Evolutionary conservation across 2,113 vertebrate genomes (phyloP).

Genomic region (Chroicocephalus ridibundus): DNA sequence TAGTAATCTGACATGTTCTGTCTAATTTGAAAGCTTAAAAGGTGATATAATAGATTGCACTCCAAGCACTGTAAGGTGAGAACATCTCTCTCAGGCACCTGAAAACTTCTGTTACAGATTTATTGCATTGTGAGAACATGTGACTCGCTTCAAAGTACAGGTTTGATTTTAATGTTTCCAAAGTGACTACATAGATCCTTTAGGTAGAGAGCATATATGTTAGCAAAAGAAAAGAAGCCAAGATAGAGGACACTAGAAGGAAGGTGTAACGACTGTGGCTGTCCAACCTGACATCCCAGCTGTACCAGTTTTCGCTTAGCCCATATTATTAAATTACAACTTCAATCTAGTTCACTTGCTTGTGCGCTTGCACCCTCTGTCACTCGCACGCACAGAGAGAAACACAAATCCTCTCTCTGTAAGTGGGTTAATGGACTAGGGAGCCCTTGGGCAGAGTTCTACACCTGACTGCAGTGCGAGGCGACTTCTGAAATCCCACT

Average conservation of each 20-base stretch:
- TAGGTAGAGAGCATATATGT: neutral
- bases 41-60: neutral
- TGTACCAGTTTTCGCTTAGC: neutral
- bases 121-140: neutral
- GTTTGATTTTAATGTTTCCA: neutral
- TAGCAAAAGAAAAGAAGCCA: neutral
- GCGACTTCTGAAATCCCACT: neutral
- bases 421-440: neutral
- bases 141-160: neutral
- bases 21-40: neutral
- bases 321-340: neutral
- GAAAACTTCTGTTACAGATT: neutral
- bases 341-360: neutral
- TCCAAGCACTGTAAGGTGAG: neutral
- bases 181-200: neutral
- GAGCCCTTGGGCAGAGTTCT: neutral
- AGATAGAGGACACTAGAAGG: neutral
- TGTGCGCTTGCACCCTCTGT: accelerated
- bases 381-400: accelerated
- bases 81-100: neutral
- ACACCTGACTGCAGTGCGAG: accelerated
- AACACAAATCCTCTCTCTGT: neutral
- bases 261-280: neutral
- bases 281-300: neutral
- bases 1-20: neutral